phyloP scores from a whole-genome alignment of 1,140 invertebrate species.

The Eupristina koningsbergeri region DNA sequence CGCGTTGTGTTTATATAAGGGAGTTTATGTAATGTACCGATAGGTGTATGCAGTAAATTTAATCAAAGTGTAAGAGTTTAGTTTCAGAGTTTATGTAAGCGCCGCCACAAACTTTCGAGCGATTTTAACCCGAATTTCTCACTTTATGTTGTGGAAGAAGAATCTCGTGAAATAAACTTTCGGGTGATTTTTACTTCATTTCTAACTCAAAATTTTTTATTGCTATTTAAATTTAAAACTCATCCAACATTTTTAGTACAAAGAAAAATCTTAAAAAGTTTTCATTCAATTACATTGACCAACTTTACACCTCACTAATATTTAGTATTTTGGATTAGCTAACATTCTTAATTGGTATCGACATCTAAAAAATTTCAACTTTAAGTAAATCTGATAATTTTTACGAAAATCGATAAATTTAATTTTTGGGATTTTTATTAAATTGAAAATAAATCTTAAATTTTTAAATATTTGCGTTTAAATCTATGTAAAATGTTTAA shows the following conservation, averaged over 20 bases:
- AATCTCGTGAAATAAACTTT: slow-evolving; percentile 3
- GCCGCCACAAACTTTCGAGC: not conserved
- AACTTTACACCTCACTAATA: not conserved
- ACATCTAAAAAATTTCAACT: too few relatives aligned
- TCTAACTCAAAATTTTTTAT: not conserved
- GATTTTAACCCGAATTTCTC: not conserved
- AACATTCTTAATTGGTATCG: too few relatives aligned
- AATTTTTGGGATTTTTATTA: too few relatives aligned
- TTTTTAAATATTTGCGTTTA: too few relatives aligned
- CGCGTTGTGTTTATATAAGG: not conserved
- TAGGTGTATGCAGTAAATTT: not conserved
- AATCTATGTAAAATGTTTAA: too few relatives aligned
- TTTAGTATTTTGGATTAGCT: not conserved
- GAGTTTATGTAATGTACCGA: not conserved
- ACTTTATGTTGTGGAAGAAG: not conserved
- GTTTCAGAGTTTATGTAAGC: slow-evolving; percentile 1
- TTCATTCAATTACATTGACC: not conserved
- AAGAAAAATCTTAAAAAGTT: not conserved
- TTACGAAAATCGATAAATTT: too few relatives aligned
- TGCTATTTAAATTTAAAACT: not conserved
- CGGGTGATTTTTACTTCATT: not conserved
- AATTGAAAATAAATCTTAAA: too few relatives aligned
- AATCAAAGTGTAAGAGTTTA: not conserved
- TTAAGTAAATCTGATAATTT: too few relatives aligned
- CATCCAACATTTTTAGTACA: not conserved